Conservation (phyloP, 1,140 invertebrate genomes). For the Arion vulgaris region DNA sequence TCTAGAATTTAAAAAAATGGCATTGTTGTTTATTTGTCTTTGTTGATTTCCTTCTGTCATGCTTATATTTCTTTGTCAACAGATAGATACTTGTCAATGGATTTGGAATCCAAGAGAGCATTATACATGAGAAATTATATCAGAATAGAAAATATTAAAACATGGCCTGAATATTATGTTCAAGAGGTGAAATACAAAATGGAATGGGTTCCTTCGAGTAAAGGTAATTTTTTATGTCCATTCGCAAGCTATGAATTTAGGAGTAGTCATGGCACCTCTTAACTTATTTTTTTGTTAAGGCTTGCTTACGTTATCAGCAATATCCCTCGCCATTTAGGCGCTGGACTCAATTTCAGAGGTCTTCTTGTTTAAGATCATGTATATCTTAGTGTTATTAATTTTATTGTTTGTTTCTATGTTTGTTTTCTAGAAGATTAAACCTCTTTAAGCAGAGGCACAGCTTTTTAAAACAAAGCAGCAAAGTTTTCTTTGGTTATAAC, state of each 20-base stretch:
- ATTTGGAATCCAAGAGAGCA: neutral
- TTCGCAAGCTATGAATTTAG: too few relatives aligned
- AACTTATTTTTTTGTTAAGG: neutral
- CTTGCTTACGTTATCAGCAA: neutral
- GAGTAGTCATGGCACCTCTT: neutral
- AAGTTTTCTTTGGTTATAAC: too few relatives aligned
- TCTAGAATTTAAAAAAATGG: too few relatives aligned
- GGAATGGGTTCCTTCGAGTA: neutral
- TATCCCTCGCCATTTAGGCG: too few relatives aligned
- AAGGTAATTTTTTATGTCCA: neutral
- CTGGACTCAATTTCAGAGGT: too few relatives aligned
- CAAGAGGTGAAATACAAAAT: neutral
- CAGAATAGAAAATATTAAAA: neutral
- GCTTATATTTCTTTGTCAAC: neutral
- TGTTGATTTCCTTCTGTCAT: neutral
- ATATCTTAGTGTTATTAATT: too few relatives aligned
- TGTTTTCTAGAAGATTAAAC: too few relatives aligned
- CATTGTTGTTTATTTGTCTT: too few relatives aligned
- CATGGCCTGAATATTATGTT: constrained; percentile 1
- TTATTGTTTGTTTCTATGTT: too few relatives aligned
- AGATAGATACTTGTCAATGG: constrained; percentile 6
- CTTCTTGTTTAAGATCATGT: too few relatives aligned
- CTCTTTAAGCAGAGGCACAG: too few relatives aligned
- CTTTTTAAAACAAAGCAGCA: too few relatives aligned
- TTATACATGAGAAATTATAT: neutral